Base-by-base conservation (phyloP, 2,888 invertebrate species). In the Troglohyphantes excavatus region DNA sequence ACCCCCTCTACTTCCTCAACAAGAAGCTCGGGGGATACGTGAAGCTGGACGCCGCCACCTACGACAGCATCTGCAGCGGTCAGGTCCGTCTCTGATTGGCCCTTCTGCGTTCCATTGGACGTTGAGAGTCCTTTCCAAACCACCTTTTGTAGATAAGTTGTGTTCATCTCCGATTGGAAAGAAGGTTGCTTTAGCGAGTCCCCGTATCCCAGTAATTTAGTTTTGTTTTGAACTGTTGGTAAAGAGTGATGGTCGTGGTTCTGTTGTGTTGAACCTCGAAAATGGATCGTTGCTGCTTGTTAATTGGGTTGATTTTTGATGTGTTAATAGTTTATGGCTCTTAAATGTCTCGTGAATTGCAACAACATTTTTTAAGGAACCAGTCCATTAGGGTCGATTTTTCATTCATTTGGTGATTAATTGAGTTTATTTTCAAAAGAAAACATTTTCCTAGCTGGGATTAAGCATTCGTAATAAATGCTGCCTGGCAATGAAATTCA, bases 1-100 rank as follows among this genome's bases (percentile, higher is more conserved):
- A 92, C 43, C 92, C 92, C 2, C 19, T 92, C 2, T 92, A 85
- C 65, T 91, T 84, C 26, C 78, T 91, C n/a, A 86, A 92, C 59
- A 76, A 88, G 17, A 90, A 68, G 13, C 13, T 73, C 19, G 70
- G 81, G 19, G 78, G 75, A 33, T 92, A 92, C 78, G 68, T 89
- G 2, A 63, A 29, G n/a, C 26, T 92, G 21, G 96, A 96, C 0
- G 93, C 94, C 13, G 95, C 96, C 53, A 94, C 96, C 61, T 97
- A 96, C 93, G 94, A 95, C 75, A 95, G 96, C 93, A 98, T 99
- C 91, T 94, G 95, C 92, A 95, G 94, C 91, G 97, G 97, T 90
- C 92, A 92, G 91, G 92, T 93, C 26, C 91, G 93, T 63, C 88
- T 94, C 26, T 94, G 87, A 92, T 19, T 29, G 33, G n/a, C 23